Evolutionary conservation across 2,797 vertebrate species (phyloP).

Genomic region (Gallinago stenura): DNA sequence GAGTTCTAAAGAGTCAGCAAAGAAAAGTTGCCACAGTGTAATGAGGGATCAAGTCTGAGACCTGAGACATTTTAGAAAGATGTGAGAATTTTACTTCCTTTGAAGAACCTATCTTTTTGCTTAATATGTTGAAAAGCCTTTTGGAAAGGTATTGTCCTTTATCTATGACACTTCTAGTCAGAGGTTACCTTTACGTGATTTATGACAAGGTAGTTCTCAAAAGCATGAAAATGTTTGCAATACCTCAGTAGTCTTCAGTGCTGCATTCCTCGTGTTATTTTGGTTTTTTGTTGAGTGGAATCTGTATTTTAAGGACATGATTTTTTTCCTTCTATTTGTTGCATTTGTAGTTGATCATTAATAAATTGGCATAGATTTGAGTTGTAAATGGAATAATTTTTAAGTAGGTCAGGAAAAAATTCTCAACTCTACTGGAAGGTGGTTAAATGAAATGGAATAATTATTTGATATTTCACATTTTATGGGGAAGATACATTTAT

Average conservation of each 20-base stretch:
- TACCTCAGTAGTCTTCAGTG: not conserved
- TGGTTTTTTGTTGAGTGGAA: not conserved
- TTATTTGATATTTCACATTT: not conserved
- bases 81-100: not conserved
- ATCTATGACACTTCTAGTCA: not conserved
- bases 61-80: not conserved
- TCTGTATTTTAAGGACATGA: not conserved
- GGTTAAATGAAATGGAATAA: not conserved
- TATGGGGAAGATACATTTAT: not conserved
- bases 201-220: not conserved
- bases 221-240: not conserved
- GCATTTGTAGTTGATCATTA: not conserved
- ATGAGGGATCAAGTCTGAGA: not conserved
- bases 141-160: not conserved
- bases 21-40: not conserved
- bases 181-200: not conserved
- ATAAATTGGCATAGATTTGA: not conserved
- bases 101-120: not conserved
- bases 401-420: not conserved
- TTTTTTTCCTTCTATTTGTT: not conserved
- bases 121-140: not conserved
- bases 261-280: accelerated
- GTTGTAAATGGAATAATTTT: not conserved
- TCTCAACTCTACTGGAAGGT: not conserved
- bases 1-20: not conserved